Percentiles rank a stretch among this genome's conserved stretches.
These are phyloP conservation scores for Hippocampus guttulatus DNA, from an alignment of 2,113 vertebrate genomes.

Conservation along the genomic window DNA sequence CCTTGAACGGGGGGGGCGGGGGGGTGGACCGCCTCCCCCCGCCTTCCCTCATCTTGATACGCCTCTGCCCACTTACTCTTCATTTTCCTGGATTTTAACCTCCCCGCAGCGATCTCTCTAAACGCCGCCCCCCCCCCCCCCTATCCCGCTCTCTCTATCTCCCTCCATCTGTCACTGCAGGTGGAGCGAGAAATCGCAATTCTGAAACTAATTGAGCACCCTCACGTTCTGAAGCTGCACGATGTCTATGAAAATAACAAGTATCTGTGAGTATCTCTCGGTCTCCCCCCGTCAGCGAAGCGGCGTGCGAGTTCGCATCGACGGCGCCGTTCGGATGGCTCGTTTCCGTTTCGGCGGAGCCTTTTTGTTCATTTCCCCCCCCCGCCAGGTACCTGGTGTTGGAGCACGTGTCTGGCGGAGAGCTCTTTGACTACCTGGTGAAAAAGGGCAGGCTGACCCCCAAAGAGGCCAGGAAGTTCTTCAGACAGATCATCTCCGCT, in stretches of 20 bases:
- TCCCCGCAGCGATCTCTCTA: not conserved
- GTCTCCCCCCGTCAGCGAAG: not conserved
- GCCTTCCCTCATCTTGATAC: constrained; percentile 14
- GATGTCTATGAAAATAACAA: constrained; percentile 96
- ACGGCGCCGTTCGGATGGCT: not conserved
- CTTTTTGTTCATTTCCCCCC: not conserved
- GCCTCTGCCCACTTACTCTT: constrained; percentile 30
- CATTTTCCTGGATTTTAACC: constrained; percentile 28
- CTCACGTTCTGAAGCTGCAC: constrained; percentile 88
- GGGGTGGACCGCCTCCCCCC: not conserved
- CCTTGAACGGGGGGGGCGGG: not conserved
- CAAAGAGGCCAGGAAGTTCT: constrained; percentile 89
- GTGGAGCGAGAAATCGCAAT: constrained; percentile 93
- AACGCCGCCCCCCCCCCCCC: constrained; percentile 26
- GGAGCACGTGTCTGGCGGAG: constrained; percentile 88
- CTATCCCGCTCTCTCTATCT: constrained; percentile 19
- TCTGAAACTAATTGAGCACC: constrained; percentile 91
- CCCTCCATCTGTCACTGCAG: constrained; percentile 60
- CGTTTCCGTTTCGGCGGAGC: not conserved
- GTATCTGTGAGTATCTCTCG: constrained; percentile 85
- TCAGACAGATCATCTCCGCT: constrained; percentile 89
- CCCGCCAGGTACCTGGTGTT: constrained; percentile 81
- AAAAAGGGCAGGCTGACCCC: constrained; percentile 88
- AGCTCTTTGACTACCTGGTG: constrained; percentile 89
- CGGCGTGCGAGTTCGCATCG: not conserved